Evolutionary conservation across 2,113 vertebrate genomes (phyloP).

Genomic region (Cromileptes altivelis): DNA sequence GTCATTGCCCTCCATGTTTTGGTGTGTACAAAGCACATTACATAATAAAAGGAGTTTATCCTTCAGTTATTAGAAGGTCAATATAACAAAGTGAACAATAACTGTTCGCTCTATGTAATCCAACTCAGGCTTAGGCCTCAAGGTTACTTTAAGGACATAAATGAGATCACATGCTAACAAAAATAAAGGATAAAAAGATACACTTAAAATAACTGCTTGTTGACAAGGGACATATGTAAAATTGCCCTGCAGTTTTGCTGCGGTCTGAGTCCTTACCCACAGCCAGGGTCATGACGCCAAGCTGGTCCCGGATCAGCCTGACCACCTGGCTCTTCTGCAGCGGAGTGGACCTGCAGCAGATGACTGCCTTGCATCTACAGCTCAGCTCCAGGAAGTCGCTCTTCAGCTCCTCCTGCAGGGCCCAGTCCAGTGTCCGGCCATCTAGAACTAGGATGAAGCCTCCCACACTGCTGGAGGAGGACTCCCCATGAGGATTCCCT

Average conservation of each 20-base stretch:
- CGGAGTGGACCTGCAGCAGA: slow-evolving; percentile 94
- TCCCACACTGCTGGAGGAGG: not conserved
- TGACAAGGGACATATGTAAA: not conserved
- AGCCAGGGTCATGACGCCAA: slow-evolving; percentile 91
- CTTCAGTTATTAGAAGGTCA: not conserved
- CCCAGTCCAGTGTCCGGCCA: slow-evolving; percentile 85
- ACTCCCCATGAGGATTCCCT: not conserved
- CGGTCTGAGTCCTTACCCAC: slow-evolving; percentile 82
- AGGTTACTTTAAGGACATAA: not conserved
- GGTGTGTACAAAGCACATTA: not conserved
- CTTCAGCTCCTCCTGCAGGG: slow-evolving; percentile 88
- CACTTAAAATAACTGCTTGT: not conserved
- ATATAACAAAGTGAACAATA: not conserved
- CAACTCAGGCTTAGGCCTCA: not conserved
- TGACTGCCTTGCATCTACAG: slow-evolving; percentile 85
- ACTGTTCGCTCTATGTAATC: not conserved
- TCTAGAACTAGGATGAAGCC: slow-evolving; percentile 87
- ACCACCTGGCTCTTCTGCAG: slow-evolving; percentile 94
- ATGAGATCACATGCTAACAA: not conserved
- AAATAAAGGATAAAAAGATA: not conserved
- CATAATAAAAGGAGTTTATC: not conserved
- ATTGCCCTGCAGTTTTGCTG: not conserved
- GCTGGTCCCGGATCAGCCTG: slow-evolving; percentile 85
- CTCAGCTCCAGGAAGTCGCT: slow-evolving; percentile 87
- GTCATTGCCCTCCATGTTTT: not conserved